phyloP scores from a whole-genome alignment of 2,888 invertebrate species.

The Pachliopta kotzebuea region DNA sequence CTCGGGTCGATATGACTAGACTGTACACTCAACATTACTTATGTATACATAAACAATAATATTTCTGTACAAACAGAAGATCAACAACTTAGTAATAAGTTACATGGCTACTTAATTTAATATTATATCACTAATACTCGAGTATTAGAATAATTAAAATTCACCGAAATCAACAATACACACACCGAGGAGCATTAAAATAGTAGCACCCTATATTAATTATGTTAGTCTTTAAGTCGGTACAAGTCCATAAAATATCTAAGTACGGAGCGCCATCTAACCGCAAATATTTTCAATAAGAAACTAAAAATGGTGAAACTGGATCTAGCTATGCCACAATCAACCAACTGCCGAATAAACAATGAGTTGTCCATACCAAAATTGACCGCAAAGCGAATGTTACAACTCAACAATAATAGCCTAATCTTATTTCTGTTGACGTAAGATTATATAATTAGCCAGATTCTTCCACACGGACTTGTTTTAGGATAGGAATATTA shows the following conservation, averaged over 20 bases:
- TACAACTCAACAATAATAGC: too few relatives aligned
- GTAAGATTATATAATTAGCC: too few relatives aligned
- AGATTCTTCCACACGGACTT: too few relatives aligned
- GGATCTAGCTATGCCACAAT: too few relatives aligned
- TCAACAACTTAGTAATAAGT: constrained; percentile 75
- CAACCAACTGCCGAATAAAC: too few relatives aligned
- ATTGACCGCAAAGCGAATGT: too few relatives aligned
- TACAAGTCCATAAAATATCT: constrained; percentile 55
- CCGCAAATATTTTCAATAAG: constrained; percentile 9
- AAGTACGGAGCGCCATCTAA: constrained; percentile 50
- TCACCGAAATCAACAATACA: constrained; percentile 74
- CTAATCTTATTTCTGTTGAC: too few relatives aligned
- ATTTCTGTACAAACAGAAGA: constrained; percentile 76
- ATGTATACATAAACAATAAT: constrained; percentile 67
- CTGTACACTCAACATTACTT: constrained; percentile 77
- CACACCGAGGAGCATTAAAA: constrained; percentile 64
- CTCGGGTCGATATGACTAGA: constrained; percentile 77
- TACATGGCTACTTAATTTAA: constrained; percentile 75
- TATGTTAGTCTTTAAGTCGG: constrained; percentile 72
- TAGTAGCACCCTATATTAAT: constrained; percentile 65
- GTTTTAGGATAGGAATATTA: too few relatives aligned
- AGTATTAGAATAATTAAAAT: constrained; percentile 77
- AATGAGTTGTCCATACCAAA: too few relatives aligned
- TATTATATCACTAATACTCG: constrained; percentile 78
- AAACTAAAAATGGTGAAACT: too few relatives aligned